Conservation (phyloP, 2,113 vertebrate genomes). For the Cyanistes caeruleus region DNA sequence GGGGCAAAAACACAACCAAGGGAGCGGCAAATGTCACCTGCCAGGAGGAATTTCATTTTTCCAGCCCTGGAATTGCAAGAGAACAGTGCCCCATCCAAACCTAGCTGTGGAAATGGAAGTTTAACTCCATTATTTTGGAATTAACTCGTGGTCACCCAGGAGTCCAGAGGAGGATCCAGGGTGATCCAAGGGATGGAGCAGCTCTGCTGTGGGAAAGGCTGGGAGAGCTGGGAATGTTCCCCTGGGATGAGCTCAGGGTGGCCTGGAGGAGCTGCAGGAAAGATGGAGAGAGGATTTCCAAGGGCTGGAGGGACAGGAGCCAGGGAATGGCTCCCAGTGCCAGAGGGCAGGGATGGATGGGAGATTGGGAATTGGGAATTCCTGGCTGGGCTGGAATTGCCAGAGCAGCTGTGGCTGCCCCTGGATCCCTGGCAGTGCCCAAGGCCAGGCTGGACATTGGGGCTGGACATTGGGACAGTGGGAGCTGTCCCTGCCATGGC, state of each 20-base stretch:
- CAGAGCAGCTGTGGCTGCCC: not conserved
- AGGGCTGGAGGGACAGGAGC: not conserved
- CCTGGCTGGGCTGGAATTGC: not conserved
- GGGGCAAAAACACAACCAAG: not conserved
- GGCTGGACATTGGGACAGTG: not conserved
- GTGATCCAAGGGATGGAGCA: not conserved
- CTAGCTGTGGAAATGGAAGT: not conserved
- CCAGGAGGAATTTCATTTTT: not conserved
- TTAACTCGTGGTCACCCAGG: accelerated
- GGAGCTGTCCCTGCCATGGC: not conserved
- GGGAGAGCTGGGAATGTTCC: not conserved
- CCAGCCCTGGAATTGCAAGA: not conserved
- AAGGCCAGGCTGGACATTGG: not conserved
- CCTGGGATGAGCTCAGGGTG: accelerated
- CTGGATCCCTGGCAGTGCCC: not conserved
- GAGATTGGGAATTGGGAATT: not conserved
- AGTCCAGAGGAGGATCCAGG: not conserved
- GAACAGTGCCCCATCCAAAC: not conserved
- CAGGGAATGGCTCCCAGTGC: not conserved
- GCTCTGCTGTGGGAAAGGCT: not conserved
- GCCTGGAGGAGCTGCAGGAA: not conserved
- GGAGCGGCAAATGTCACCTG: not conserved
- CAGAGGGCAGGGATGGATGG: not conserved
- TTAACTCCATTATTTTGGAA: not conserved
- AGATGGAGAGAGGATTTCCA: not conserved